These are phyloP conservation scores for Eunapius fragilis DNA, from an alignment of 37 sponge, comb jelly and placozoan genomes.

Conservation along the genomic window DNA sequence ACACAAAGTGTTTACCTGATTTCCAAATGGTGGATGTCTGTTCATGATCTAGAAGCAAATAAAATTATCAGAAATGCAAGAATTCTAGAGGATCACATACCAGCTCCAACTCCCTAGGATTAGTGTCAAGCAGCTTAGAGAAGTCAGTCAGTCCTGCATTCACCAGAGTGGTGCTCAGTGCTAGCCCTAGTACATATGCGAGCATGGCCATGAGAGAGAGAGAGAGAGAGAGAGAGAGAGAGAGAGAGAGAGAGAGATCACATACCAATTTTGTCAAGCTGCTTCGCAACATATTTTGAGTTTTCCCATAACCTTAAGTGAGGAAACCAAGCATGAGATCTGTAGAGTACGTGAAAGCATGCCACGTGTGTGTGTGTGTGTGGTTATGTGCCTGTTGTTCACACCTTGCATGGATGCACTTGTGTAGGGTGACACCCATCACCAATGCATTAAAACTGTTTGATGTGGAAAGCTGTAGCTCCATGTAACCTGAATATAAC, in stretches of 20 bases:
- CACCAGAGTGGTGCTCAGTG: constrained; percentile 87
- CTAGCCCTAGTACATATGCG: constrained; percentile 35
- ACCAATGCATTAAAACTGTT: constrained; percentile 44
- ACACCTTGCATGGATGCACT: constrained; percentile 79
- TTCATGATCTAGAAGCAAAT: constrained; percentile 72
- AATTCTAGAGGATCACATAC: constrained; percentile 16
- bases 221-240: background rate
- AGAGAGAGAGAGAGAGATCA: background rate
- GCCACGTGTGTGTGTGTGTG: background rate
- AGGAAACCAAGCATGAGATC: background rate
- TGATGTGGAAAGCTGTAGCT: constrained; percentile 48
- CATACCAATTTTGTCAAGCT: constrained; percentile 92
- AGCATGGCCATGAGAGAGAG: background rate
- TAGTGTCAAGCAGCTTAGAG: constrained; percentile 58
- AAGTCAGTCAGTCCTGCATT: constrained; percentile 95
- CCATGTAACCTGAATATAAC: constrained; percentile 74
- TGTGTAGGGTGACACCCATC: constrained; percentile 57
- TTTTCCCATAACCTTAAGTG: constrained; percentile 89
- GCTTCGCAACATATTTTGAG: constrained; percentile 87
- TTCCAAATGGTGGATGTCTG: constrained; percentile 95
- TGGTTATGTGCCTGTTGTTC: background rate
- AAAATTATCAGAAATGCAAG: background rate
- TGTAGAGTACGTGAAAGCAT: background rate
- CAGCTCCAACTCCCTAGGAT: constrained; percentile 95
- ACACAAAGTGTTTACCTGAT: constrained; percentile 44